Evolutionary conservation across 2,113 vertebrate genomes (phyloP).

Genomic region (Atractosteus spatula): DNA sequence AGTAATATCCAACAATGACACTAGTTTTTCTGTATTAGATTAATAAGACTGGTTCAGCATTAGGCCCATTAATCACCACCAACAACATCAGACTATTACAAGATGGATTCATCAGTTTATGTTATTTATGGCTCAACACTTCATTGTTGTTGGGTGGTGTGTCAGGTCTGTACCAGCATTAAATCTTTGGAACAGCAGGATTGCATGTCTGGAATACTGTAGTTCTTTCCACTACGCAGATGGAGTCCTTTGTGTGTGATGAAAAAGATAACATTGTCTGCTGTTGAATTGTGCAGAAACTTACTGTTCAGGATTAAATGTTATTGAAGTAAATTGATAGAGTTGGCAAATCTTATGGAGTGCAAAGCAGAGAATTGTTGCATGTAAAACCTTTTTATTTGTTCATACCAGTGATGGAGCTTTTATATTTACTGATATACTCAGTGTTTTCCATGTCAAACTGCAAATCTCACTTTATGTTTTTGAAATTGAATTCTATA

Average conservation of each 20-base stretch:
- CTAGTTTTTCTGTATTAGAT: conserved; percentile 13
- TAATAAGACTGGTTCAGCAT: conserved; percentile 19
- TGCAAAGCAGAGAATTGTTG: no score
- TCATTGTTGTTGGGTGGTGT: conserved; percentile 11
- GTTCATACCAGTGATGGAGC: no score
- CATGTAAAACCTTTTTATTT: no score
- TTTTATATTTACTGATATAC: no score
- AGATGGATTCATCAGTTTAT: conserved; percentile 10
- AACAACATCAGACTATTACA: conserved; percentile 25
- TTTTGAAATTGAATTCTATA: no score
- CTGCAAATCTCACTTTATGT: no score
- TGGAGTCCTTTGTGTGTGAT: conserved; percentile 13
- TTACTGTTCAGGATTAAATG: background rate
- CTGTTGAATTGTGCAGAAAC: background rate
- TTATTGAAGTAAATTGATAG: background rate
- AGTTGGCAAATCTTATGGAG: no score
- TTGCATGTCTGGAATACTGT: background rate
- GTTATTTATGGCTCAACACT: conserved; percentile 28
- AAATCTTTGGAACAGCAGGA: conserved; percentile 11
- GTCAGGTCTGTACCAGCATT: conserved; percentile 22
- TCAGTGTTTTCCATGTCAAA: no score
- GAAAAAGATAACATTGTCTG: conserved; percentile 1
- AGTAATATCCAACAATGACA: conserved; percentile 8
- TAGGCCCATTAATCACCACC: conserved; percentile 23
- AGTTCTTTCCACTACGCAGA: conserved; percentile 21